These are phyloP conservation scores for Drosophila gaucha DNA, from an alignment of 2,888 invertebrate species.

Conservation along the genomic window DNA sequence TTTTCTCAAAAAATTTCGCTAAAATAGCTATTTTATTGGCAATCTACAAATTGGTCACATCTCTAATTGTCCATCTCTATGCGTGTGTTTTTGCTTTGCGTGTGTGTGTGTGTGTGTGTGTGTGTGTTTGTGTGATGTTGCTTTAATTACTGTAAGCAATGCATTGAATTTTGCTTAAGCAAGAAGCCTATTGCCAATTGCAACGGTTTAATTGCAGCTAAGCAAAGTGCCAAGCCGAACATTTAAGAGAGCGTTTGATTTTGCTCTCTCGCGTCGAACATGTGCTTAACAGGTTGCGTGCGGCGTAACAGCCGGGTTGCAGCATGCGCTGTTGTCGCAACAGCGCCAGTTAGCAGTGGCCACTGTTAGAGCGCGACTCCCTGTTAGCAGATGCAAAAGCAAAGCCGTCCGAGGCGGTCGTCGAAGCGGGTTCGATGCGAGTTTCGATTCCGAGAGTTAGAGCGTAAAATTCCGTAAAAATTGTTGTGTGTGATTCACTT, in stretches of 20 bases:
- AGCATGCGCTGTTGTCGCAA: slow-evolving; percentile 32
- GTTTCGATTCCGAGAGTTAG: slow-evolving; percentile 11
- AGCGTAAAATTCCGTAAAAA: slow-evolving; percentile 43
- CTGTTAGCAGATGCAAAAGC: slow-evolving; percentile 60
- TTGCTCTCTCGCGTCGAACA: slow-evolving; percentile 19
- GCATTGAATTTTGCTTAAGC: too few relatives aligned
- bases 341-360: slow-evolving; percentile 34
- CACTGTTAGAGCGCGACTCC: slow-evolving; percentile 21
- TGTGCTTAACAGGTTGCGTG: slow-evolving; percentile 32
- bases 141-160: slow-evolving; percentile 5
- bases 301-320: slow-evolving; percentile 23
- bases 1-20: background rate
- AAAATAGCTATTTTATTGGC: background rate
- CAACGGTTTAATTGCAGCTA: slow-evolving; percentile 25
- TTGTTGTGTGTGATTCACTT: slow-evolving; percentile 19
- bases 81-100: background rate
- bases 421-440: slow-evolving; percentile 44
- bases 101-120: background rate
- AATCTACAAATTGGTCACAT: background rate
- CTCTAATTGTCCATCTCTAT: background rate
- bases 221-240: slow-evolving; percentile 3
- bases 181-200: slow-evolving; percentile 32
- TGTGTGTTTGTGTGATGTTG: background rate
- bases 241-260: slow-evolving; percentile 25
- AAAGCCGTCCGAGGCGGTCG: slow-evolving; percentile 50